Conservation (phyloP, 2,113 vertebrate genomes). For the Pteropus alecto region DNA sequence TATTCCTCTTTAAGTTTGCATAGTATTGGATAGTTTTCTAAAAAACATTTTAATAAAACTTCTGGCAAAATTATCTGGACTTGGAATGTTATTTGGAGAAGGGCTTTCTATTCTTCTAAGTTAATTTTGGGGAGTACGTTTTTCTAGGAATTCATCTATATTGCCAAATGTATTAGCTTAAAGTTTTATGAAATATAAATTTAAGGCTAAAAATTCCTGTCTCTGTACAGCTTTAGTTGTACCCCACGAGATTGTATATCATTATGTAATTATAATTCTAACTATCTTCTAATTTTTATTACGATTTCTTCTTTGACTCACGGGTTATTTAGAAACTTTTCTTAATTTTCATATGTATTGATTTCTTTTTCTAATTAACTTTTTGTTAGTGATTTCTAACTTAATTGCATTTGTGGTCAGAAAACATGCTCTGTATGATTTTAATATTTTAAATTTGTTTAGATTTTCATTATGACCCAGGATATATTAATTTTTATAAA, state of each 20-base stretch:
- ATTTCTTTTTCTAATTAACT: neutral
- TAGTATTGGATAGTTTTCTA: neutral
- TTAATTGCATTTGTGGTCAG: neutral
- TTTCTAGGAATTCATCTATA: neutral
- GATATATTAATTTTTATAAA: neutral
- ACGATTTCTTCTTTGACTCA: neutral
- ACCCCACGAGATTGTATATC: neutral
- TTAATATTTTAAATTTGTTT: slow-evolving; percentile 23
- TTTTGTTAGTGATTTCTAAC: slow-evolving; percentile 30
- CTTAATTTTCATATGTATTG: neutral
- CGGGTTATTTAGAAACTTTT: neutral
- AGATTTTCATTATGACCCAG: neutral
- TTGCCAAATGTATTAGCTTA: neutral
- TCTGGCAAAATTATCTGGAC: neutral
- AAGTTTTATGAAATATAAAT: neutral
- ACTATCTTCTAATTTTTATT: neutral
- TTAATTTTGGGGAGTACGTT: neutral
- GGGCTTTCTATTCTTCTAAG: neutral
- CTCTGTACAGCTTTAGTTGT: neutral
- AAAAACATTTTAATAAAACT: neutral
- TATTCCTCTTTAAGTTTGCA: neutral
- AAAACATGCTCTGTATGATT: slow-evolving; percentile 10
- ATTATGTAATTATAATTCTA: neutral
- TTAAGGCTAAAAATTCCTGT: neutral
- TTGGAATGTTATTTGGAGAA: neutral